phyloP scores from a whole-genome alignment of 2,797 vertebrate species.

The Tapera naevia region DNA sequence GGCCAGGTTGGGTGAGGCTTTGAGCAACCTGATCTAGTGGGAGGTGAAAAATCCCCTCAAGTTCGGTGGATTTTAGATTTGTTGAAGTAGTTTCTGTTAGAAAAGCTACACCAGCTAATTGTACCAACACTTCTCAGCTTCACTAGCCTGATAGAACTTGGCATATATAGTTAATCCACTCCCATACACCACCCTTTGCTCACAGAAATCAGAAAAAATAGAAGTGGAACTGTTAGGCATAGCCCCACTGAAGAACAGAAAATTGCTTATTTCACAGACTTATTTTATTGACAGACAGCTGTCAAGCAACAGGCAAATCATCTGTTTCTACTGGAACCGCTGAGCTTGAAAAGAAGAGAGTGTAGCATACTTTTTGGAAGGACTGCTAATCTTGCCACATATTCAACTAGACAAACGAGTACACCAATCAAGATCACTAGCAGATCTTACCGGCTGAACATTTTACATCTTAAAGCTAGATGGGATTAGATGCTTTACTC shows the following conservation, averaged over 20 bases:
- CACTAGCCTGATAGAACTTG: not conserved
- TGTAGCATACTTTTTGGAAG: not conserved
- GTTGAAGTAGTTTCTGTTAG: not conserved
- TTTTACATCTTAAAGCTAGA: not conserved
- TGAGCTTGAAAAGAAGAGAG: not conserved
- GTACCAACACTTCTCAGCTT: not conserved
- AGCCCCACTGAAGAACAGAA: not conserved
- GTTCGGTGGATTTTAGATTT: not conserved
- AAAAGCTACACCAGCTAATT: not conserved
- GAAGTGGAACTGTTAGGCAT: not conserved
- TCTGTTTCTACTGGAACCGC: not conserved
- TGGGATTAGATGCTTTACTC: not conserved
- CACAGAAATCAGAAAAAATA: not conserved
- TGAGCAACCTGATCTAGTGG: too few relatives aligned
- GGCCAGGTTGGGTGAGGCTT: too few relatives aligned
- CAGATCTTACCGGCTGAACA: not conserved
- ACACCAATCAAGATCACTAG: not conserved
- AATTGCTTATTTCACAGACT: not conserved
- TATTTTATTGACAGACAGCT: not conserved
- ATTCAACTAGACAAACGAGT: not conserved
- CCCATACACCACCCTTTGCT: not conserved
- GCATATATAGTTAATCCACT: not conserved
- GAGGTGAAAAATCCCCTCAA: not conserved
- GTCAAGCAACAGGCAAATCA: not conserved
- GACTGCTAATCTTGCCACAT: not conserved